phyloP scores from a whole-genome alignment of 1,140 invertebrate genomes.

The Tetramorium parvispinum region DNA sequence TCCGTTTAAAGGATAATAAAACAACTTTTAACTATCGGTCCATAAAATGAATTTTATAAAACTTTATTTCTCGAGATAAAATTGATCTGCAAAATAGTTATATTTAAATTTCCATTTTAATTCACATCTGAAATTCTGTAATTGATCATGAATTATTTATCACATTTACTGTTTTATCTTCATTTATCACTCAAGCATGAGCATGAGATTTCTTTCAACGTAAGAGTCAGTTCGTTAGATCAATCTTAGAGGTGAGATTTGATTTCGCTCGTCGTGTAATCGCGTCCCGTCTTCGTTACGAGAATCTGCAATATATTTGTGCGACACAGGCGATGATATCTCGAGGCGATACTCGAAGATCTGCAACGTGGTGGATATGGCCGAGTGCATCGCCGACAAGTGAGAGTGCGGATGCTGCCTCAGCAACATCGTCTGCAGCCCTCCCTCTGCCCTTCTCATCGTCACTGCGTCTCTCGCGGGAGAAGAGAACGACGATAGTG shows the following conservation, averaged over 20 bases:
- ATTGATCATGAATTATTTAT: constrained; percentile 5
- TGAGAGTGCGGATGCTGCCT: constrained; percentile 64
- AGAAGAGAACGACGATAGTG: constrained; percentile 39
- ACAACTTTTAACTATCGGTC: background rate
- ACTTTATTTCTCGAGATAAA: constrained; percentile 4
- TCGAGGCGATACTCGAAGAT: constrained; percentile 75
- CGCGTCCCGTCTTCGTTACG: constrained; percentile 10
- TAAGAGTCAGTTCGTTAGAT: background rate
- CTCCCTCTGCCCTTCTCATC: constrained; percentile 58
- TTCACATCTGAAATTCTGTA: background rate
- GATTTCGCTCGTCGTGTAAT: background rate
- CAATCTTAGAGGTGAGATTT: background rate
- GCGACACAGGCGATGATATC: constrained; percentile 66
- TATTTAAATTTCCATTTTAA: background rate
- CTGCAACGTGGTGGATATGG: constrained; percentile 76
- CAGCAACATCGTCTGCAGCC: constrained; percentile 61
- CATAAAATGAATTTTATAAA: constrained; percentile 8
- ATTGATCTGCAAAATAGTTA: background rate
- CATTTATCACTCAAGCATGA: background rate
- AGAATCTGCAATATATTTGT: constrained; percentile 52
- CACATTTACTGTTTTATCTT: background rate
- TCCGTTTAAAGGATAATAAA: background rate
- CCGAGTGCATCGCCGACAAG: constrained; percentile 34
- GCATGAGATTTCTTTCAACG: background rate
- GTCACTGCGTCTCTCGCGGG: constrained; percentile 14